Evolutionary conservation across 1,140 invertebrate genomes (phyloP), one percentile per base, ranked within the genome.

Genomic region (Lineus longissimus): DNA sequence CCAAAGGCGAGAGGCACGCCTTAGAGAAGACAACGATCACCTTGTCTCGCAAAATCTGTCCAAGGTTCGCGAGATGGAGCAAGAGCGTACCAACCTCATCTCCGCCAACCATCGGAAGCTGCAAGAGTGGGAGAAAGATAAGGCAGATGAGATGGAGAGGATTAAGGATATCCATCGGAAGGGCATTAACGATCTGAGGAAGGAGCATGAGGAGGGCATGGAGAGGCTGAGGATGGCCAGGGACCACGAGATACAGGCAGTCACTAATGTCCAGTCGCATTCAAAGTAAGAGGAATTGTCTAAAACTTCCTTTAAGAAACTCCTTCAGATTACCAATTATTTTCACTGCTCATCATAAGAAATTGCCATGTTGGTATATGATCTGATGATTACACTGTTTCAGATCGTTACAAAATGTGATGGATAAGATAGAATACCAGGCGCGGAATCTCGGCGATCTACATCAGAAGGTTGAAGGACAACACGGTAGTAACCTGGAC

Each of bases 391-490:
- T n/a, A n/a, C 25, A 30, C 25, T 33, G 13, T 31, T 23, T 25
- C 63, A 77, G 77, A 57, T 73, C 72, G 25, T 55, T 81, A 59
- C 70, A 76, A 13, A 69, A 66, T 41, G 77, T 76, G n/a, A 74
- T 80, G 36, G 69, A 73, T 27, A 64, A 77, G 64, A 77, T 81
- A 36, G 70, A 76, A 47, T 67, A 63, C 41, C 79, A 77, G 72
- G 75, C 76, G 19, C 65, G 65, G 51, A 75, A 77, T 61, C 62
- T 81, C 41, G 71, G 72, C 15, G 70, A 71, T 27, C 67, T 81
- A 6, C 77, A 78, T 31, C 56, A 69, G 27, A 76, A 76, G 54
- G 64, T 80, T 19, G 73, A 76, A 23, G 63, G 40, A 33, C 75
- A 73, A 71, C 76, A 79, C 57, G 67, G 58, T 31, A 69, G 70